A percentile compares a stretch with the other conserved stretches of the same genome.
phyloP scores from a whole-genome alignment of 2,888 invertebrate genomes.

The Pyralis farinalis region DNA sequence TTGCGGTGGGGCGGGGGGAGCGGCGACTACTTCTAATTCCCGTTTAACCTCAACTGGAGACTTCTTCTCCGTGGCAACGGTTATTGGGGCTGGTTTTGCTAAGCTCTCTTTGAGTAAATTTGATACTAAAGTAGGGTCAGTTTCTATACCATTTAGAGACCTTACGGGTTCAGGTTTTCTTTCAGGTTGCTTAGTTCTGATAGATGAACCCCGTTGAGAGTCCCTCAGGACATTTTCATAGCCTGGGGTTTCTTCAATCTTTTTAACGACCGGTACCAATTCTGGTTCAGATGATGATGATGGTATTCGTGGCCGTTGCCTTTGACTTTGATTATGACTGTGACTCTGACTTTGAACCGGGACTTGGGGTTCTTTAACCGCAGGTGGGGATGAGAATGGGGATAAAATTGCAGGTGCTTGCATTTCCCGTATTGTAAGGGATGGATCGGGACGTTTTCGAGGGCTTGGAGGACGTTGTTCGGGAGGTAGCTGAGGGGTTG shows the following conservation, averaged over 20 bases:
- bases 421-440: constrained; percentile 59
- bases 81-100: constrained; percentile 70
- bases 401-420: constrained; percentile 66
- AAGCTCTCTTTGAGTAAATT: constrained; percentile 84
- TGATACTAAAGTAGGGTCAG: constrained; percentile 86
- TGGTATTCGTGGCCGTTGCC: constrained; percentile 52
- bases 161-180: constrained; percentile 54
- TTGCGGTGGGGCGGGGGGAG: constrained; percentile 23
- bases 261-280: constrained; percentile 82
- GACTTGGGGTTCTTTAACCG: constrained; percentile 36
- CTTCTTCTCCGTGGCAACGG: constrained; percentile 59
- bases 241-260: constrained; percentile 82
- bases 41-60: constrained; percentile 53
- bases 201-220: constrained; percentile 60
- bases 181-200: constrained; percentile 60
- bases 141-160: constrained; percentile 84
- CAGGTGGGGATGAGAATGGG: constrained; percentile 73
- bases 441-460: constrained; percentile 55
- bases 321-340: constrained; percentile 13
- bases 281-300: constrained; percentile 82
- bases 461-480: constrained; percentile 50
- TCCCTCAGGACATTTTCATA: constrained; percentile 82
- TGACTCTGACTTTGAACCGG: neutral
- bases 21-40: constrained; percentile 39
- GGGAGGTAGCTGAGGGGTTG: constrained; percentile 26